Percentiles rank a stretch among this genome's conserved stretches.
Evolutionary conservation across 2,113 vertebrate species (phyloP).

Genomic region (Melospiza melodia): DNA sequence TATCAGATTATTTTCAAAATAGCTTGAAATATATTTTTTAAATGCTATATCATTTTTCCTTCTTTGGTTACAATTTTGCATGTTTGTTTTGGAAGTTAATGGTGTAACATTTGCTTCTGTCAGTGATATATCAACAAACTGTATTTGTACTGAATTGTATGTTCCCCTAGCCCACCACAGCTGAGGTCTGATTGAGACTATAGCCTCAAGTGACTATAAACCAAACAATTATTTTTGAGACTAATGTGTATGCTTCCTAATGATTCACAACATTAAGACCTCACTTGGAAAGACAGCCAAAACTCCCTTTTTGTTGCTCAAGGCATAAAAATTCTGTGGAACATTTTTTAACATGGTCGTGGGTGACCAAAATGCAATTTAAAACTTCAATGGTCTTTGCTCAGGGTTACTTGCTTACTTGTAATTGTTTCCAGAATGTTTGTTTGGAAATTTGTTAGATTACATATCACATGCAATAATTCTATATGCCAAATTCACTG

Average conservation of each 20-base stretch:
- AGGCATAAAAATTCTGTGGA: constrained; percentile 23
- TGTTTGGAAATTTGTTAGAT: constrained; percentile 86
- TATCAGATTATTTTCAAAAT: neutral
- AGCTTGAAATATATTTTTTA: neutral
- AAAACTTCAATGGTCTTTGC: constrained; percentile 72
- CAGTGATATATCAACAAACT: constrained; percentile 49
- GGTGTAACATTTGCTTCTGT: constrained; percentile 51
- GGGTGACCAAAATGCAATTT: constrained; percentile 72
- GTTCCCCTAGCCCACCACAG: constrained; percentile 37
- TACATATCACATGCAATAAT: constrained; percentile 77
- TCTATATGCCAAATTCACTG: constrained; percentile 71
- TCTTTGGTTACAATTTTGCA: constrained; percentile 5
- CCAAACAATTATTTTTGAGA: constrained; percentile 74
- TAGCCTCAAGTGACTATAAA: constrained; percentile 72
- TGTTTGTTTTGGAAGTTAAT: constrained; percentile 65
- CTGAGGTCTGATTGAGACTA: constrained; percentile 59
- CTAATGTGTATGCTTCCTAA: constrained; percentile 71
- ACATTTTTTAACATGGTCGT: constrained; percentile 32
- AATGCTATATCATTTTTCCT: neutral
- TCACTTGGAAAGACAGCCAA: constrained; percentile 45
- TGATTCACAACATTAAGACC: constrained; percentile 74
- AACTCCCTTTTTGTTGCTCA: constrained; percentile 4
- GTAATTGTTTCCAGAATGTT: constrained; percentile 90
- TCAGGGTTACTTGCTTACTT: constrained; percentile 61
- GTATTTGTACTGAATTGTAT: constrained; percentile 24